phyloP scores from a whole-genome alignment of 2,888 invertebrate species.

The Linnaemya vulpina region DNA sequence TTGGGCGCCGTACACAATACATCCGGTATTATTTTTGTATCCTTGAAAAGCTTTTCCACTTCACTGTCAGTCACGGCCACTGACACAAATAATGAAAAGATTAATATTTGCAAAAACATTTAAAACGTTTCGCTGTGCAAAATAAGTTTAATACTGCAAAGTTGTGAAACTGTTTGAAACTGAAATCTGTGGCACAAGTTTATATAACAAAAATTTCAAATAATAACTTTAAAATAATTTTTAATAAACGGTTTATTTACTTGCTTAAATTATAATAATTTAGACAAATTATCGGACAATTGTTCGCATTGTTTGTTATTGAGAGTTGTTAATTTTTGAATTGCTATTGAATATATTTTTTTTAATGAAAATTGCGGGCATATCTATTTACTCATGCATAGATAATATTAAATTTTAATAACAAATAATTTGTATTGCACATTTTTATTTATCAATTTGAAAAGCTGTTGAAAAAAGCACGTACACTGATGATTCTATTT shows the following conservation, averaged over 20 bases:
- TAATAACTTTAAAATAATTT: not conserved
- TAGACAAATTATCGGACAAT: slow-evolving; percentile 22
- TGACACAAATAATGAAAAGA: not conserved
- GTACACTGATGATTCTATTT: no score
- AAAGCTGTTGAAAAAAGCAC: no score
- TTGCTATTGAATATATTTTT: not conserved
- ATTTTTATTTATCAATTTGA: no score
- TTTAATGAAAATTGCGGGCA: not conserved
- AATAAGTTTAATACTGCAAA: not conserved
- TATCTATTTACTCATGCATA: no score
- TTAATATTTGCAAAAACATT: slow-evolving; percentile 35
- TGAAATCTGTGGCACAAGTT: not conserved
- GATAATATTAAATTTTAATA: no score
- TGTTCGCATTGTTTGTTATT: not conserved
- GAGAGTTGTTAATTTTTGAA: slow-evolving; percentile 1
- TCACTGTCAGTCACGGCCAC: slow-evolving; percentile 60
- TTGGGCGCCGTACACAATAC: slow-evolving; percentile 75
- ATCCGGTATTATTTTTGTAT: slow-evolving; percentile 76
- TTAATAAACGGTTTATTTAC: slow-evolving; percentile 30
- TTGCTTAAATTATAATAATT: slow-evolving; percentile 44
- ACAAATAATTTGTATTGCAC: no score
- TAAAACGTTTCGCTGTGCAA: not conserved
- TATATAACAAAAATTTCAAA: no score
- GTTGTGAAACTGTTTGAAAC: not conserved
- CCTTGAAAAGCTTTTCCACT: slow-evolving; percentile 74